A percentile compares a stretch with the other conserved stretches of the same genome.
phyloP scores from a whole-genome alignment of 2,888 invertebrate species.

The Coecobrya sp. region DNA sequence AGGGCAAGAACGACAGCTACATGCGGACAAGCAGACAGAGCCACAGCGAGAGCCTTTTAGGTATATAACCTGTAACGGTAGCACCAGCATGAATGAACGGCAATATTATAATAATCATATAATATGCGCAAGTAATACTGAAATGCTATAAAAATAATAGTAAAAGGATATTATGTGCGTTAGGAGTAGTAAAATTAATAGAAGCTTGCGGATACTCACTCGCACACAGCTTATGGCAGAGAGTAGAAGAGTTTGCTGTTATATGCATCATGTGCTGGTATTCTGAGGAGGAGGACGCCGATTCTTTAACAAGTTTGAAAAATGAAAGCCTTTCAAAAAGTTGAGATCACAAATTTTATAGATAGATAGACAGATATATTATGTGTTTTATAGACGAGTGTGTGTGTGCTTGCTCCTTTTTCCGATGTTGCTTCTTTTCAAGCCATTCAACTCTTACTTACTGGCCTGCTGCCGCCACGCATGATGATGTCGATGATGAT shows the following conservation, averaged over 20 bases:
- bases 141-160: conserved; percentile 2
- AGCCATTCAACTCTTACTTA: conserved; percentile 26
- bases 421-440: conserved; percentile 2
- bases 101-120: conserved; percentile 31
- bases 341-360: conserved; percentile 72
- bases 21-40: conserved; percentile 62
- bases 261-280: background rate
- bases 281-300: background rate
- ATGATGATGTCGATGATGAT: background rate
- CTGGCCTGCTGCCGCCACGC: conserved; percentile 24
- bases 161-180: conserved; percentile 25
- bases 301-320: conserved; percentile 55
- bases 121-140: background rate
- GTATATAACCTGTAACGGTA: conserved; percentile 67
- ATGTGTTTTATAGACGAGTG: conserved; percentile 63
- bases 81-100: conserved; percentile 51
- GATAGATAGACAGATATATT: conserved; percentile 25
- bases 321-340: conserved; percentile 62
- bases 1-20: conserved; percentile 74
- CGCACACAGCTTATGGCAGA: background rate
- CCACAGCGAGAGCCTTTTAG: conserved; percentile 66
- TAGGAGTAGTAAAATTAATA: conserved; percentile 31
- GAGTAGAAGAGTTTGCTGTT: background rate
- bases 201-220: conserved; percentile 8
- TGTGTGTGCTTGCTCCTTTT: conserved; percentile 39